A percentile compares a stretch with the other conserved stretches of the same genome.
Conservation (phyloP, 2,888 invertebrate species). For the Timema podura region DNA sequence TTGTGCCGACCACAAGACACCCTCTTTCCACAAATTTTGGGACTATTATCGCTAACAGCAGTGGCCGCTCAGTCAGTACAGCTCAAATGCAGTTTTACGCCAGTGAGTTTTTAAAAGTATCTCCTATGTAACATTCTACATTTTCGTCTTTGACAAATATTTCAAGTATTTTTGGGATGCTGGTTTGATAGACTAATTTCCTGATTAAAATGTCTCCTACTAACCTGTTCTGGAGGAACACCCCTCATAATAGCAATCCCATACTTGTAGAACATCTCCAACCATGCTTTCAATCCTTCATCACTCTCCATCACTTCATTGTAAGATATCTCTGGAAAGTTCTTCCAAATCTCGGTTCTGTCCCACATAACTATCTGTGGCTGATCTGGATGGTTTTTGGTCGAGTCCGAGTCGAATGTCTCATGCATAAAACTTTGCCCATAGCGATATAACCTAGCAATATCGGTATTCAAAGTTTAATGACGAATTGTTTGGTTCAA, state of each 20-base stretch:
- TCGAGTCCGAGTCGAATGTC: slow-evolving; percentile 35
- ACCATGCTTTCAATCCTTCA: slow-evolving; percentile 38
- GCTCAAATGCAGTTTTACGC: no score
- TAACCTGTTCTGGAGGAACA: slow-evolving; percentile 37
- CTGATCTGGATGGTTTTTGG: slow-evolving; percentile 28
- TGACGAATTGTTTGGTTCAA: no score
- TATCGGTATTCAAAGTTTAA: no score
- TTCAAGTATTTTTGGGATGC: no score
- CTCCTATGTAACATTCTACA: no score
- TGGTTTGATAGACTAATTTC: slow-evolving; percentile 8
- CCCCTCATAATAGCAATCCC: slow-evolving; percentile 39
- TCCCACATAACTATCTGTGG: slow-evolving; percentile 39
- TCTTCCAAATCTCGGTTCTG: slow-evolving; percentile 37
- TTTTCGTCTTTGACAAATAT: no score
- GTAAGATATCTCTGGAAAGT: slow-evolving; percentile 40
- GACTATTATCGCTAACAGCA: no score
- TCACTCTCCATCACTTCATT: slow-evolving; percentile 39
- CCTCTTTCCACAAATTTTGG: no score
- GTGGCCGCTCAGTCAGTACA: no score
- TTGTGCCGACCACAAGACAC: no score
- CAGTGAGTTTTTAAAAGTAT: no score
- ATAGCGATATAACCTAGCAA: slow-evolving; percentile 39
- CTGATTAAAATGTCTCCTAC: not conserved
- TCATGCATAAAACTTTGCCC: slow-evolving; percentile 40
- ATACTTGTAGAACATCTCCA: slow-evolving; percentile 40